phyloP scores from a whole-genome alignment of 2,888 invertebrate species.

The Onthophagus sagittarius region DNA sequence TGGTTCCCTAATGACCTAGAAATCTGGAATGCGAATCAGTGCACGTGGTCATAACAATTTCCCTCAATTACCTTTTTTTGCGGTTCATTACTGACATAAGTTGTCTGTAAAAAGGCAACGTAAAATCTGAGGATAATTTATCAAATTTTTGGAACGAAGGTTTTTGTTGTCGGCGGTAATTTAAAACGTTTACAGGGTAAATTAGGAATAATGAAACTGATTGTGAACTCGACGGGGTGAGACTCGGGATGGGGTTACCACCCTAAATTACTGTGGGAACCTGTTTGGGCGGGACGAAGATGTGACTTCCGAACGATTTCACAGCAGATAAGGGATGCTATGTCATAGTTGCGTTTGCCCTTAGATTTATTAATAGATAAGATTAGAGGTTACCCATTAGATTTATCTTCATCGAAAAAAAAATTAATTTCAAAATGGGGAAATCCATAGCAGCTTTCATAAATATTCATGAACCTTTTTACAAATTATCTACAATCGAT shows the following conservation, averaged over 20 bases:
- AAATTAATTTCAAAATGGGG: background rate
- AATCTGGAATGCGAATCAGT: background rate
- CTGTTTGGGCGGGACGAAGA: constrained; percentile 39
- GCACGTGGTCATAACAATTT: background rate
- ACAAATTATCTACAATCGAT: background rate
- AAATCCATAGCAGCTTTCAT: background rate
- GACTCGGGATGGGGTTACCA: constrained; percentile 23
- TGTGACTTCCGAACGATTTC: constrained; percentile 41
- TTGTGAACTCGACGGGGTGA: constrained; percentile 17
- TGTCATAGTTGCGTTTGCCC: constrained; percentile 1
- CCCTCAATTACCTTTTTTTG: background rate
- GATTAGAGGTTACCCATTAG: background rate
- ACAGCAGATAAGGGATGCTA: constrained; percentile 32
- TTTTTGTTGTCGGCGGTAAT: constrained; percentile 8
- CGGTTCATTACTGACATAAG: background rate
- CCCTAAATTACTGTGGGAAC: constrained; percentile 44
- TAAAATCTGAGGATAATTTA: constrained; percentile 7
- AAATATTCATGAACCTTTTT: background rate
- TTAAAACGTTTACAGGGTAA: constrained; percentile 23
- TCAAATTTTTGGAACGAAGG: constrained; percentile 2
- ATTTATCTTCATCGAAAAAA: background rate
- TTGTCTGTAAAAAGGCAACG: background rate
- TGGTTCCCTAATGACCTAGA: background rate
- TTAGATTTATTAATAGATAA: background rate
- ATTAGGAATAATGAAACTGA: constrained; percentile 25